Percentiles rank a stretch among this genome's conserved stretches.
Conservation (phyloP, 2,113 vertebrate genomes). For the Puffinus mauretanicus region DNA sequence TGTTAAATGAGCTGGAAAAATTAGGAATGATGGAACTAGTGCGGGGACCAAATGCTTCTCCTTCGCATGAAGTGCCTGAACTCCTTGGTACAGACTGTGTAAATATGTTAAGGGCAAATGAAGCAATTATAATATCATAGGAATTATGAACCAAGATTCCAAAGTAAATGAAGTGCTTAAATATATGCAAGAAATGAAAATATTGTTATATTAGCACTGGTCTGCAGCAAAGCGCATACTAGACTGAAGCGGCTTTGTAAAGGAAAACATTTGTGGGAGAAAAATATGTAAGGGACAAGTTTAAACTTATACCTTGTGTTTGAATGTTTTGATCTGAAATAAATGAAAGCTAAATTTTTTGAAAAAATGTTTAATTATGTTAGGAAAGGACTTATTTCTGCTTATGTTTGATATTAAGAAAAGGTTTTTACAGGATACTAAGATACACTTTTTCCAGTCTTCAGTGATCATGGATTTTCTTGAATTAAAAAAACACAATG, state of each 20-base stretch:
- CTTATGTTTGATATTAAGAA: background rate
- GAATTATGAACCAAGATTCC: background rate
- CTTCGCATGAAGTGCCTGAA: background rate
- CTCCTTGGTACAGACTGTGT: background rate
- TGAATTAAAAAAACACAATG: background rate
- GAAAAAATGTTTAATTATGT: background rate
- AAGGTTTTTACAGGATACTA: background rate
- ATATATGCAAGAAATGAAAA: background rate
- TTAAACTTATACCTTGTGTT: background rate
- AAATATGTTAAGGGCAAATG: background rate
- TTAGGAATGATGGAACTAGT: background rate
- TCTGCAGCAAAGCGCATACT: background rate
- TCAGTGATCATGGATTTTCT: background rate
- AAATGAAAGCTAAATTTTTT: background rate
- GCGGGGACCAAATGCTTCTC: constrained; percentile 17
- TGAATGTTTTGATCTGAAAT: background rate
- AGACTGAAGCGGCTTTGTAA: background rate
- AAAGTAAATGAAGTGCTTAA: background rate
- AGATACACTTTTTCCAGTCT: background rate
- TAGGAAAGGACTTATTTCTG: background rate
- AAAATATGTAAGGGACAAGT: background rate
- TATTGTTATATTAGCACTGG: background rate
- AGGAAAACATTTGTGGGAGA: background rate
- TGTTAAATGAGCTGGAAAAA: constrained; percentile 40
- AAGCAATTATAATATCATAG: background rate